Percentiles rank a stretch among this genome's conserved stretches.
Conservation (phyloP, 2,888 invertebrate genomes). For the Operophtera brumata region DNA sequence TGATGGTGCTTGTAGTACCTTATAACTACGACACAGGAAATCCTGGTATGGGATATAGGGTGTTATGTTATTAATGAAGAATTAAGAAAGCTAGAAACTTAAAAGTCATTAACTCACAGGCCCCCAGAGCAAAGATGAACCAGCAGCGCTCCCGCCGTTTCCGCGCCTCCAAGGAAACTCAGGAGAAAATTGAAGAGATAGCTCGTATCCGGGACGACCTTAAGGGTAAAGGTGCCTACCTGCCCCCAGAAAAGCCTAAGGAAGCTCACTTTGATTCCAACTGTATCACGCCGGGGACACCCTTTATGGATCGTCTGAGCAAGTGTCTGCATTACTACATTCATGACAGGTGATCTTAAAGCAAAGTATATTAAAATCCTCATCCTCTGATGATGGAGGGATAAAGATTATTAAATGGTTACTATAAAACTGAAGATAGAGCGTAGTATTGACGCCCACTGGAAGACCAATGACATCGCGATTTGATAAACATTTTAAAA, state of each 20-base stretch:
- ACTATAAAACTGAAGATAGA: too few relatives aligned
- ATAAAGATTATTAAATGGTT: too few relatives aligned
- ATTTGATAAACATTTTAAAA: too few relatives aligned
- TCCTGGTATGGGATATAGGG: too few relatives aligned
- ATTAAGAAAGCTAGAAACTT: too few relatives aligned
- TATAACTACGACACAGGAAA: too few relatives aligned
- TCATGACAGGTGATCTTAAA: conserved; percentile 82
- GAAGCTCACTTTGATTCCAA: conserved; percentile 98
- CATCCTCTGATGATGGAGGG: too few relatives aligned
- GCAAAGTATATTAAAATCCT: not conserved
- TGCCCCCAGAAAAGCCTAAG: conserved; percentile 94
- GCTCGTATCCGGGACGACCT: conserved; percentile 89
- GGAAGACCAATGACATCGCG: too few relatives aligned
- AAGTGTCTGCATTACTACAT: conserved; percentile 92
- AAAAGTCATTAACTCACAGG: conserved; percentile 66
- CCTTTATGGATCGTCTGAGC: conserved; percentile 96
- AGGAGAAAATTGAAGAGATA: conserved; percentile 93
- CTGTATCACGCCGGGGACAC: conserved; percentile 99
- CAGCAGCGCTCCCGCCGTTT: conserved; percentile 98
- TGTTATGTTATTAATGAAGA: too few relatives aligned
- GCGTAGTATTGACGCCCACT: too few relatives aligned
- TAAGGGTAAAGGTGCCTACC: conserved; percentile 84
- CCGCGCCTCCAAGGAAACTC: conserved; percentile 96
- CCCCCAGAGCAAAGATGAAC: conserved; percentile 99
- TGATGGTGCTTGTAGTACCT: too few relatives aligned